These are phyloP conservation scores for Tragulus kanchil DNA, from an alignment of 2,113 vertebrate genomes.

Conservation along the genomic window DNA sequence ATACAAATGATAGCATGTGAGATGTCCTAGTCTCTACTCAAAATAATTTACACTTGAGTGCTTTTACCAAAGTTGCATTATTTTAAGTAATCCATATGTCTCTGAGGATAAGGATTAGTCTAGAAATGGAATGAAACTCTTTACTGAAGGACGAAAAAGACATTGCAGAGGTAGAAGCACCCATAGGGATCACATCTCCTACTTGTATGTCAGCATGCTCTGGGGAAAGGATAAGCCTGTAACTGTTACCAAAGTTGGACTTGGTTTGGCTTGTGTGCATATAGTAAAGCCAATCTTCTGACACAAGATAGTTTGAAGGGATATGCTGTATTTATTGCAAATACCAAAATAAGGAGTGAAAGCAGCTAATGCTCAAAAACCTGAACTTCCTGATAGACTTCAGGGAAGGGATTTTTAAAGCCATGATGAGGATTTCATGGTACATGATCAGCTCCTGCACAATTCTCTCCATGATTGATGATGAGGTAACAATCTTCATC, in stretches of 20 bases:
- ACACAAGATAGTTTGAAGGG: neutral
- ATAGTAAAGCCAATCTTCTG: neutral
- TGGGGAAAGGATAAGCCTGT: neutral
- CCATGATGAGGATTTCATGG: neutral
- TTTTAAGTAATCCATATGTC: neutral
- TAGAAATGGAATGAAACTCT: neutral
- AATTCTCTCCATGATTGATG: neutral
- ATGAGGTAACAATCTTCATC: neutral
- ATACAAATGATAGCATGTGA: neutral
- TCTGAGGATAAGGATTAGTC: neutral
- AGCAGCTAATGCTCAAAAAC: neutral
- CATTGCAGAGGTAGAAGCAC: neutral
- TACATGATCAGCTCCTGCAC: neutral
- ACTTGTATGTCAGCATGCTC: neutral
- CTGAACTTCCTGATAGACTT: neutral
- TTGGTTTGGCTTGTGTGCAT: neutral
- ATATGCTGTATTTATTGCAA: neutral
- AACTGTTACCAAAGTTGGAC: neutral
- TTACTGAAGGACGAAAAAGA: neutral
- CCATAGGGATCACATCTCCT: neutral
- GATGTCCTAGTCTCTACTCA: neutral
- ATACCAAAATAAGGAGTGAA: neutral
- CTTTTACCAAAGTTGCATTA: neutral
- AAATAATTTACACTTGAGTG: neutral
- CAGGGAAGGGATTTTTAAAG: neutral